phyloP scores from a whole-genome alignment of 2,888 invertebrate genomes.

The Synergus itoensis region DNA sequence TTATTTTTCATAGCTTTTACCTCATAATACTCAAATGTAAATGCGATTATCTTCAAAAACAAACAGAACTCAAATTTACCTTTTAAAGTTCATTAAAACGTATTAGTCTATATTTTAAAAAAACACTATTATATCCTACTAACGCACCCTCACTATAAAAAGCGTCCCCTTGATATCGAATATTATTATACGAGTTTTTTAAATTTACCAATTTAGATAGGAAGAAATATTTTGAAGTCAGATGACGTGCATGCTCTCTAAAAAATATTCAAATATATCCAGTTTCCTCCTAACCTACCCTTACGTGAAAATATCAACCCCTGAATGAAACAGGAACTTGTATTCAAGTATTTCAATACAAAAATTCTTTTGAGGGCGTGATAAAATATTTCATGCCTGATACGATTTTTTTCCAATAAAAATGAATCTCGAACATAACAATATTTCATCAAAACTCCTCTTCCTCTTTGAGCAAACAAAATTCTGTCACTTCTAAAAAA shows the following conservation, averaged over 20 bases:
- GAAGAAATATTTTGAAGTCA: no score
- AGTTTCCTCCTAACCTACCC: not conserved
- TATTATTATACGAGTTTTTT: not conserved
- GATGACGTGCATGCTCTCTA: not conserved
- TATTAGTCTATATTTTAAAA: not conserved
- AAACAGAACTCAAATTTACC: not conserved
- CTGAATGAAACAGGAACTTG: constrained; percentile 34
- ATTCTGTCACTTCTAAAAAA: no score
- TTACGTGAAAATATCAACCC: not conserved
- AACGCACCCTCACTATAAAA: not conserved
- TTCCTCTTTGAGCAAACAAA: no score
- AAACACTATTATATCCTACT: not conserved
- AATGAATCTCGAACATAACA: no score
- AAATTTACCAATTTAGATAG: no score
- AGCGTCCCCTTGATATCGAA: not conserved
- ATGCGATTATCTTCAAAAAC: not conserved
- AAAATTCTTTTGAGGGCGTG: no score
- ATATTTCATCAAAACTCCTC: no score
- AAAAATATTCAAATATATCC: not conserved
- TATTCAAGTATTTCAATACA: not conserved
- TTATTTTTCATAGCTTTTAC: not conserved
- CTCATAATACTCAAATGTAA: not conserved
- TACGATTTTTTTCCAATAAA: no score
- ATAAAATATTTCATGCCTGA: no score
- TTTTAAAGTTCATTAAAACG: not conserved